Evolutionary conservation across 2,797 vertebrate species (phyloP).

Genomic region (Odontamblyopus lacepedii): DNA sequence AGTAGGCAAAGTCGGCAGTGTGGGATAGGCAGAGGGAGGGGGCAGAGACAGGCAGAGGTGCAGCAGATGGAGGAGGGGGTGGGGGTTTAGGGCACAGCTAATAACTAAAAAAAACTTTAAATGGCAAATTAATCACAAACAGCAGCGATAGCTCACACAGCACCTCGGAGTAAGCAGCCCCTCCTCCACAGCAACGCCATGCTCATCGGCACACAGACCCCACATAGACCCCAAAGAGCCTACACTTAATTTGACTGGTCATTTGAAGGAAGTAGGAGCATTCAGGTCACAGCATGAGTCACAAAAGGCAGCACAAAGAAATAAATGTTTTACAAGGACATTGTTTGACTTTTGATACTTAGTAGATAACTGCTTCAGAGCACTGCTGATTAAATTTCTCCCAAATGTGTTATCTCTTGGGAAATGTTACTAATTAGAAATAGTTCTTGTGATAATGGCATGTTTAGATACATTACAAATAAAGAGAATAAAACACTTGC

Average conservation of each 20-base stretch:
- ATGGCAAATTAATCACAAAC: conserved; percentile 83
- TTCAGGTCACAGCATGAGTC: conserved; percentile 44
- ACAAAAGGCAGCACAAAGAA: conserved; percentile 34
- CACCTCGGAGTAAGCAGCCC: conserved; percentile 64
- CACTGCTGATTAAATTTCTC: conserved; percentile 57
- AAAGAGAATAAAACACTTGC: conserved; percentile 57
- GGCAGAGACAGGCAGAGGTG: conserved; percentile 47
- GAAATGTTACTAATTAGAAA: conserved; percentile 73
- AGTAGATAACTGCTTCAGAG: conserved; percentile 49
- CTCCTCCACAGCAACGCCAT: conserved; percentile 29
- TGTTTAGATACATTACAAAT: conserved; percentile 77
- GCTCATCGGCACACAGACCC: conserved; percentile 47
- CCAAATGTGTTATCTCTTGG: conserved; percentile 63
- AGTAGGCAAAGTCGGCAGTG: conserved; percentile 24
- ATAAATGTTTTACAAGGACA: conserved; percentile 23
- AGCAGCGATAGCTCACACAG: conserved; percentile 75
- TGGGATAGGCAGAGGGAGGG: conserved; percentile 28
- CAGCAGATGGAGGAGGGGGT: conserved; percentile 58
- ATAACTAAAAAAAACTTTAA: conserved; percentile 78
- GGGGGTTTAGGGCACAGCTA: conserved; percentile 64
- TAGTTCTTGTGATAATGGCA: conserved; percentile 63
- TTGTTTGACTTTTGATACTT: conserved; percentile 31
- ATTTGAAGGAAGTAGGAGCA: conserved; percentile 51
- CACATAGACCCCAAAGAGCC: conserved; percentile 29
- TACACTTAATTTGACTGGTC: conserved; percentile 67